Evolutionary conservation across 92 coral and sea anemone species (phyloP).

Genomic region (Porites lobata): DNA sequence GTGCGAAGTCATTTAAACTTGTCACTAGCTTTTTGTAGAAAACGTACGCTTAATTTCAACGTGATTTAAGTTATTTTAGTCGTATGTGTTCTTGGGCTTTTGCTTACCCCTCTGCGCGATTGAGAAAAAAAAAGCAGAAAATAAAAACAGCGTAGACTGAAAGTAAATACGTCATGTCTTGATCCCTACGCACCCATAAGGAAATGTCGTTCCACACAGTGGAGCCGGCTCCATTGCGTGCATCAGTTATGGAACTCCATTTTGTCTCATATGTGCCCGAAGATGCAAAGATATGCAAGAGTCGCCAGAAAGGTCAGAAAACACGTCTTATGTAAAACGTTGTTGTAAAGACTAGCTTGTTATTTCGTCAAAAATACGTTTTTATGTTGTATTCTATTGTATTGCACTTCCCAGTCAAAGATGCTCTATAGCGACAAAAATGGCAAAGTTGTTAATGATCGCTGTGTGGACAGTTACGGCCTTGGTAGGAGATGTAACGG

Average conservation of each 20-base stretch:
- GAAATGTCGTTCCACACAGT: background rate
- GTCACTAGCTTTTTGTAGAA: background rate
- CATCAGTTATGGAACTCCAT: too few relatives aligned
- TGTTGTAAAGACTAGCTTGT: background rate
- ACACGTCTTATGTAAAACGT: too few relatives aligned
- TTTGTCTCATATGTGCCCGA: too few relatives aligned
- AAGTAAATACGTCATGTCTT: background rate
- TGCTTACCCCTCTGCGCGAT: background rate
- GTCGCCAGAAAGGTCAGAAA: too few relatives aligned
- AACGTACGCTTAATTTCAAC: too few relatives aligned
- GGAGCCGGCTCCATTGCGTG: background rate
- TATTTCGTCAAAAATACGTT: background rate
- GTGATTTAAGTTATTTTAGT: background rate
- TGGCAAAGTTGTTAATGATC: background rate
- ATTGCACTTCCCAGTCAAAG: background rate
- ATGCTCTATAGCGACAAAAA: background rate
- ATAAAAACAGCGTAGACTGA: background rate
- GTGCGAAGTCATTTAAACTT: background rate
- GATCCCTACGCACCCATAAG: background rate
- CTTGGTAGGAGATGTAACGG: background rate
- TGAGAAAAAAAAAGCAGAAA: background rate
- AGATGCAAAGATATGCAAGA: too few relatives aligned
- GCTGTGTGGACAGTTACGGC: background rate
- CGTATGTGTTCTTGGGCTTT: background rate
- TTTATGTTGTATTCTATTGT: too few relatives aligned